Evolutionary conservation across 2,888 invertebrate species (phyloP), one percentile per base, ranked within the genome.

Genomic region (Orthonychiurus folsomi): DNA sequence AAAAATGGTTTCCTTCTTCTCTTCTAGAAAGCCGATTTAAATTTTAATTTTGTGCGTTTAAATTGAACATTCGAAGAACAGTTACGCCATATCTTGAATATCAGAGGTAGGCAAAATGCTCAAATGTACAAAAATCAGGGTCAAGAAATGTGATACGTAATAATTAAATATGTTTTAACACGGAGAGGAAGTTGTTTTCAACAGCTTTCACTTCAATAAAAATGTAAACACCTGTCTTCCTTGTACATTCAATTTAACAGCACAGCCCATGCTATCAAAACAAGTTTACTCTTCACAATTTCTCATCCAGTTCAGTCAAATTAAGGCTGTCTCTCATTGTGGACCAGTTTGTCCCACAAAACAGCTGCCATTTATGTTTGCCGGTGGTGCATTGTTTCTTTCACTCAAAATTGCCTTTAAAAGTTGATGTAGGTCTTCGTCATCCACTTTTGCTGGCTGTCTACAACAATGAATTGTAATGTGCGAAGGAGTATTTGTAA

Each of bases 401-500:
- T 37, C 37, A 37, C n/a, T n/a, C n/a, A n/a, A n/a, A n/a, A 37
- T 9, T 37, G 5, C 37, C 9, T 15, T 9, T 9, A 37, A 37
- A 37, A 37, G 37, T 37, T 37, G 37, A 37, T 37, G 37, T 37
- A 37, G 37, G 37, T 37, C 37, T 37, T 37, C 37, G 37, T 37
- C 37, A 9, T 37, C 37, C 5, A 37, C 37, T 37, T 37, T 37
- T 37, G 9, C 15, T 15, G 9, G 37, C 9, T 15, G 37, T 37
- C 5, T 5, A 37, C 5, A 15, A 37, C 5, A 37, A 9, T 37
- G 37, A 37, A 37, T 37, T 15, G n/a, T n/a, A n/a, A n/a, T n/a
- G n/a, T n/a, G n/a, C n/a, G n/a, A n/a, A n/a, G n/a, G n/a, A 37
- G 37, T 37, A 37, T 37, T 37, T 9, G 9, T 9, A 37, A 9